These are phyloP conservation scores for Magallana gigas DNA, from an alignment of 1,140 invertebrate genomes.

Conservation along the genomic window DNA sequence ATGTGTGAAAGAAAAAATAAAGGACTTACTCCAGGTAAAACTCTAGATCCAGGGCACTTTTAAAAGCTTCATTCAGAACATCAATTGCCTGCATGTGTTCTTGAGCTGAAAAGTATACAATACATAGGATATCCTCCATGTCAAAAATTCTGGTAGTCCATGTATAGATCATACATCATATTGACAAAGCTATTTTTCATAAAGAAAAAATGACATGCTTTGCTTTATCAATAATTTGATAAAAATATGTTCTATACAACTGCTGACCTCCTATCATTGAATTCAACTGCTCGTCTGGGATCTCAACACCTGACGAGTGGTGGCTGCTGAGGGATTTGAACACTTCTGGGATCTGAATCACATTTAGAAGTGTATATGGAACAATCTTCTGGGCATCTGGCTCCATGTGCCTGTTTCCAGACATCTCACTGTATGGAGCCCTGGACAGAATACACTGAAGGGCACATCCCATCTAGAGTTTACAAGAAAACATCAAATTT, in stretches of 20 bases:
- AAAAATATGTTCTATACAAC: too few species aligned
- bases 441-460: conserved; percentile 6
- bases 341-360: not conserved
- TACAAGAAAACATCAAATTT: not conserved
- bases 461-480: not conserved
- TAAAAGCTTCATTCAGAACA: conserved; percentile 28
- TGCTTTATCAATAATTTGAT: too few species aligned
- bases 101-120: not conserved
- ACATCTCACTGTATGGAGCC: conserved; percentile 18
- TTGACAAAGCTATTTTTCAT: too few species aligned
- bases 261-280: not conserved
- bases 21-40: conserved; percentile 18
- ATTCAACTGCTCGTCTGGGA: not conserved
- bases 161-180: too few species aligned
- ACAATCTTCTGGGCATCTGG: conserved; percentile 24
- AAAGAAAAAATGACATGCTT: too few species aligned
- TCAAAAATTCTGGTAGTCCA: too few species aligned
- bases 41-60: conserved; percentile 4
- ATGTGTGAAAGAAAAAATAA: too few species aligned
- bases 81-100: conserved; percentile 19
- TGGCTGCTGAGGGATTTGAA: not conserved
- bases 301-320: not conserved
- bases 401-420: conserved; percentile 11
- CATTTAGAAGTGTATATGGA: not conserved
- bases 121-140: not conserved